Evolutionary conservation across 2,113 vertebrate species (phyloP).

Genomic region (Prunella himalayana): DNA sequence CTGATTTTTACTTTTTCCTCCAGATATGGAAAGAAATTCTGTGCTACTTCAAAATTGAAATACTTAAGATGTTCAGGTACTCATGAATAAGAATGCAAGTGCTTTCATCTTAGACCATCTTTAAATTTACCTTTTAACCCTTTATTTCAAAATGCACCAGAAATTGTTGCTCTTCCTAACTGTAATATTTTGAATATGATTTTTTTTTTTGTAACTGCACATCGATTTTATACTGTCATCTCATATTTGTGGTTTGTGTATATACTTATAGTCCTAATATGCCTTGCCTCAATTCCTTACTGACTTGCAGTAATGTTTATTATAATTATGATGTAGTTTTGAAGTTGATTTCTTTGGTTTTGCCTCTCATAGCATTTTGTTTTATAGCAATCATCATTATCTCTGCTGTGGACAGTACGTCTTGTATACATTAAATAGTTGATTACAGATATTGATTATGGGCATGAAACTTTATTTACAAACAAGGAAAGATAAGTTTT

Average conservation of each 20-base stretch:
- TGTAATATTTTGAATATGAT: neutral
- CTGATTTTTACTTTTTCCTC: neutral
- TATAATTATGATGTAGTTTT: neutral
- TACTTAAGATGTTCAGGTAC: neutral
- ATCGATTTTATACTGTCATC: neutral
- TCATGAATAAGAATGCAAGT: neutral
- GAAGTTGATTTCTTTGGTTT: neutral
- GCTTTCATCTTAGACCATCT: neutral
- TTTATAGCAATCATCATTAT: neutral
- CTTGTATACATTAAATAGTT: neutral
- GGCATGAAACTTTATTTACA: neutral
- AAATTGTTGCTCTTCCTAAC: neutral
- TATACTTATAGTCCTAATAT: neutral
- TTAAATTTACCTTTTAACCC: conserved; percentile 22
- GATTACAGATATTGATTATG: neutral
- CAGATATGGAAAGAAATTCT: neutral
- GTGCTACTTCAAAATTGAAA: neutral
- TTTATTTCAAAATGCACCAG: neutral
- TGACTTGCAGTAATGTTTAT: neutral
- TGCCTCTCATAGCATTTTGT: neutral
- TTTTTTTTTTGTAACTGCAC: neutral
- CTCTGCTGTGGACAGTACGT: neutral
- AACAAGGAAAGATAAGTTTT: neutral
- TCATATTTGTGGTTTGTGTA: neutral
- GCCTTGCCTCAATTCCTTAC: neutral